phyloP scores from a whole-genome alignment of 2,113 vertebrate genomes.

The Dryoscopus gambensis region DNA sequence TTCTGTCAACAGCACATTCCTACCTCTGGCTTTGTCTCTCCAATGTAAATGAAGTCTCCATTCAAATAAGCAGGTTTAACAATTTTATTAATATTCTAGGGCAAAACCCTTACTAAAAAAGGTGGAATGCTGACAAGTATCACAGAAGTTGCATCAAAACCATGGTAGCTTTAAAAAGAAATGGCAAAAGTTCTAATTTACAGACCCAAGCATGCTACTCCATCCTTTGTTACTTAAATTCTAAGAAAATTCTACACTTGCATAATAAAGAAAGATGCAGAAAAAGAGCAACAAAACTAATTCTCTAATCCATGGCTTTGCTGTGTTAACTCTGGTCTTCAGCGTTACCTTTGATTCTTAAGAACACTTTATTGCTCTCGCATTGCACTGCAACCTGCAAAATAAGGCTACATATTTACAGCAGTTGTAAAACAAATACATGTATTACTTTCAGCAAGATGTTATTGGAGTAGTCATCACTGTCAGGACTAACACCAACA shows the following conservation, averaged over 20 bases:
- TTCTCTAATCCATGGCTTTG: neutral
- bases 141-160: neutral
- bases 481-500: neutral
- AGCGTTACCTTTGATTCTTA: neutral
- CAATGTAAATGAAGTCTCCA: neutral
- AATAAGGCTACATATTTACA: neutral
- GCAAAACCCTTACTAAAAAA: neutral
- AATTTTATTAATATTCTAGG: neutral
- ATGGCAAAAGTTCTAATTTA: neutral
- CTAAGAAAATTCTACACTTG: neutral
- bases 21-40: neutral
- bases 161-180: neutral
- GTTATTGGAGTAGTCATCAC: neutral
- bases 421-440: neutral
- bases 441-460: neutral
- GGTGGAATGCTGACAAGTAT: neutral
- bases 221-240: neutral
- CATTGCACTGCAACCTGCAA: neutral
- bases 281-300: neutral
- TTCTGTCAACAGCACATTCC: neutral
- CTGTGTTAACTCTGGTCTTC: neutral
- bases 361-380: neutral
- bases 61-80: neutral
- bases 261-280: neutral
- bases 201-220: neutral